These are phyloP conservation scores for Electrona antarctica DNA, from an alignment of 2,113 vertebrate species.

Conservation along the genomic window DNA sequence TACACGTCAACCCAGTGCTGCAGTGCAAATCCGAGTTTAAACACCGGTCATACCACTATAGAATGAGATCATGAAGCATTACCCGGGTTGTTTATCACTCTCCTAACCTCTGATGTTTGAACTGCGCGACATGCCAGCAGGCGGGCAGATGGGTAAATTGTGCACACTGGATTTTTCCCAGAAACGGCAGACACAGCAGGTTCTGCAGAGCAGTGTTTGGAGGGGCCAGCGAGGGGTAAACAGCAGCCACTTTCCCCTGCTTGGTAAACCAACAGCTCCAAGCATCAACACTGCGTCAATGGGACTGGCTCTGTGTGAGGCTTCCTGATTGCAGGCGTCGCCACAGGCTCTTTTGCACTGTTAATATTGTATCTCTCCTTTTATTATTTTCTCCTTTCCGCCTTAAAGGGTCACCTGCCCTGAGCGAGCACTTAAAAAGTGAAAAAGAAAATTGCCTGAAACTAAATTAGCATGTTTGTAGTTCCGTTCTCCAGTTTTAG, in stretches of 20 bases:
- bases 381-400: slow-evolving; percentile 37
- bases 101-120: slow-evolving; percentile 41
- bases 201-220: slow-evolving; percentile 43
- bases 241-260: slow-evolving; percentile 48
- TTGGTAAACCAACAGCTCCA: slow-evolving; percentile 59
- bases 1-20: too few relatives aligned
- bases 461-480: not conserved
- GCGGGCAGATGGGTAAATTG: slow-evolving; percentile 40
- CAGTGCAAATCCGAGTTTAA: too few relatives aligned
- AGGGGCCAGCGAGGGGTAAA: slow-evolving; percentile 49
- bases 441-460: slow-evolving; percentile 2
- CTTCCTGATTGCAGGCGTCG: slow-evolving; percentile 53
- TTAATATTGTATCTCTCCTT: slow-evolving; percentile 15
- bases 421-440: slow-evolving; percentile 17
- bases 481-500: not conserved
- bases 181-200: slow-evolving; percentile 51
- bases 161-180: slow-evolving; percentile 21
- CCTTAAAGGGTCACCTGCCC: slow-evolving; percentile 6
- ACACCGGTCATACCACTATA: too few relatives aligned
- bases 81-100: not conserved
- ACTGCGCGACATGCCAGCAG: slow-evolving; percentile 22
- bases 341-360: slow-evolving; percentile 27
- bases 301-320: slow-evolving; percentile 38
- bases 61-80: too few relatives aligned
- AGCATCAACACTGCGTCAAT: slow-evolving; percentile 62